Percentiles rank a stretch among this genome's conserved stretches.
Conservation (phyloP, 2,113 vertebrate genomes). For the Aix galericulata region DNA sequence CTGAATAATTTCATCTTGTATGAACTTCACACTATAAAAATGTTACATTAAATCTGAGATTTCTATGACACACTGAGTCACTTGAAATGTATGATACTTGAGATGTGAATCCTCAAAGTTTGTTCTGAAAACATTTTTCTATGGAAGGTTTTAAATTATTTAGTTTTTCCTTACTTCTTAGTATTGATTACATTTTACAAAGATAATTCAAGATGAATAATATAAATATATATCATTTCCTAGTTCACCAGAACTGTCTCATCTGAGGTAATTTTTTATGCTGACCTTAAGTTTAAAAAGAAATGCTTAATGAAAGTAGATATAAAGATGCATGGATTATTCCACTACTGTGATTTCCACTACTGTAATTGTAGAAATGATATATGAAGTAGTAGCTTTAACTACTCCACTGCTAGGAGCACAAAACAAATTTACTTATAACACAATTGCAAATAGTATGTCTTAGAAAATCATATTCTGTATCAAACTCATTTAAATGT, state of each 20-base stretch:
- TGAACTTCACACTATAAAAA: not conserved
- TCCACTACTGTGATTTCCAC: not conserved
- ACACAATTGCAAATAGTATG: not conserved
- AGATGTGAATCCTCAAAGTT: not conserved
- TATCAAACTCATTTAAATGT: not conserved
- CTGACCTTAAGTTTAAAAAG: not conserved
- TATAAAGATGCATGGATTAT: not conserved
- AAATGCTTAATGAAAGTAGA: not conserved
- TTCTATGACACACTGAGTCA: not conserved
- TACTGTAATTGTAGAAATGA: not conserved
- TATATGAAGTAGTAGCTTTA: not conserved
- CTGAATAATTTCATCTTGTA: not conserved
- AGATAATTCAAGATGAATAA: not conserved
- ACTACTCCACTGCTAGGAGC: not conserved
- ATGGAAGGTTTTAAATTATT: not conserved
- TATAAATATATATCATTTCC: not conserved
- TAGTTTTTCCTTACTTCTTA: not conserved
- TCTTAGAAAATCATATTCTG: not conserved
- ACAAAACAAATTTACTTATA: not conserved
- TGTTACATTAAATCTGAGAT: not conserved
- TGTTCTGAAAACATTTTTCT: not conserved
- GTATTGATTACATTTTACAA: not conserved
- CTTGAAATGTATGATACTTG: not conserved
- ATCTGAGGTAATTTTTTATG: not conserved
- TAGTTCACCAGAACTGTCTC: not conserved